These are phyloP conservation scores for Karalla daura DNA, from an alignment of 2,797 vertebrate genomes.

Conservation along the genomic window DNA sequence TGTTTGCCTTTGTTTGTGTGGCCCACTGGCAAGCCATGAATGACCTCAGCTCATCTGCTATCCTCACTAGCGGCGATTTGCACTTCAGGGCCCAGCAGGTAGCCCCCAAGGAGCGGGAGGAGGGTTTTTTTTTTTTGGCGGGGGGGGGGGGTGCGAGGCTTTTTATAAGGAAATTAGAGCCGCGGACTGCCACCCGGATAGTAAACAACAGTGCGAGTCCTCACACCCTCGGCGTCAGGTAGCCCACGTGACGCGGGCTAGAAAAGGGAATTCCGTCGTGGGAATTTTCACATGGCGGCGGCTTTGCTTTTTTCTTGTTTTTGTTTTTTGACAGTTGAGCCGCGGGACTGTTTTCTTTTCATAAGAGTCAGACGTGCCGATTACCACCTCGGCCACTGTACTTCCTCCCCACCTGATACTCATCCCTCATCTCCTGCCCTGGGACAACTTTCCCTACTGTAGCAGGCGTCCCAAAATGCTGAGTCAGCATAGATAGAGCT, in stretches of 20 bases:
- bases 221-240: constrained; percentile 67
- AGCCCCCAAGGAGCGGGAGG: constrained; percentile 69
- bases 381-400: constrained; percentile 46
- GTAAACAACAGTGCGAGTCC: constrained; percentile 80
- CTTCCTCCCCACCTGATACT: constrained; percentile 62
- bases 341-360: constrained; percentile 53
- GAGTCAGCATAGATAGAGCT: constrained; percentile 67
- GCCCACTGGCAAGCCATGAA: constrained; percentile 82
- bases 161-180: constrained; percentile 91
- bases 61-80: constrained; percentile 90
- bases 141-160: constrained; percentile 57
- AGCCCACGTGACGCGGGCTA: constrained; percentile 24
- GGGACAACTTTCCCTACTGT: neutral
- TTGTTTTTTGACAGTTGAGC: constrained; percentile 42
- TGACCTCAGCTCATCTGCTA: constrained; percentile 89
- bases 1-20: constrained; percentile 88
- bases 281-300: constrained; percentile 71
- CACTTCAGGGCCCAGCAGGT: constrained; percentile 93
- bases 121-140: constrained; percentile 20
- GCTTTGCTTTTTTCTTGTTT: constrained; percentile 52
- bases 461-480: constrained; percentile 8
- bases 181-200: constrained; percentile 80
- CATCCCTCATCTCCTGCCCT: constrained; percentile 44
- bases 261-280: constrained; percentile 34
- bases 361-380: constrained; percentile 39